Evolutionary conservation across 2,888 invertebrate genomes (phyloP), one percentile per base, ranked within the genome.

Genomic region (Cheilosia soror): DNA sequence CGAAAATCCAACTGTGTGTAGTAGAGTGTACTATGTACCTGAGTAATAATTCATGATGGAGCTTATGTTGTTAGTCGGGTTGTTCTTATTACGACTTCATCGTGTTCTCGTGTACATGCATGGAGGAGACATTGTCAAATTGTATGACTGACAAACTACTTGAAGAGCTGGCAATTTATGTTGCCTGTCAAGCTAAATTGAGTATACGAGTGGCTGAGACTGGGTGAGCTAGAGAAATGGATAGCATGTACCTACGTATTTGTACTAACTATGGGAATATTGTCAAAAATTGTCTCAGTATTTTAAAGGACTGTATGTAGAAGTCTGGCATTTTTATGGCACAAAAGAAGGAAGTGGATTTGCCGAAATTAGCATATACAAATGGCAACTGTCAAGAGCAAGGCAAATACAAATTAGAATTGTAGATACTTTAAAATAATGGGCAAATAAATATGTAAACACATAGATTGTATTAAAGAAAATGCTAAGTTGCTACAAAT

Each of bases 141-240:
- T 71, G 71, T 76, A 76, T 85, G 62, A 65, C 60, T 80, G 69
- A 85, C 71, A 80, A 85, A 85, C 85, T 84, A 80, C 76, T 81
- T 81, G 66, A 65, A 51, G 80, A 81, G 76, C 72, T 68, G 68
- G 81, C 76, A 77, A 81, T 85, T 81, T 85, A 81, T 85, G 72
- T 81, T 76, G 33, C 57, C 81, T 85, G 81, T 81, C 81, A 77
- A 63, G 72, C 81, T 85, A 81, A 85, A 85, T 81, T 85, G 80
- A 76, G 55, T 66, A 11, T 37, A 66, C 71, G 68, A 85, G 71
- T 85, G 57, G 44, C 40, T 4, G 42, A 27, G 40, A 20, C 31
- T 33, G 37, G 25, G 25, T 25, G 66, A n/a, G n/a, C 49, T 27
- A 33, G 69, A 72, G 27, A 72, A 79, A 79, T 72, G 72, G 51